These are phyloP conservation scores for Hydrotaea cyrtoneurina DNA, from an alignment of 2,888 invertebrate genomes.

Conservation along the genomic window DNA sequence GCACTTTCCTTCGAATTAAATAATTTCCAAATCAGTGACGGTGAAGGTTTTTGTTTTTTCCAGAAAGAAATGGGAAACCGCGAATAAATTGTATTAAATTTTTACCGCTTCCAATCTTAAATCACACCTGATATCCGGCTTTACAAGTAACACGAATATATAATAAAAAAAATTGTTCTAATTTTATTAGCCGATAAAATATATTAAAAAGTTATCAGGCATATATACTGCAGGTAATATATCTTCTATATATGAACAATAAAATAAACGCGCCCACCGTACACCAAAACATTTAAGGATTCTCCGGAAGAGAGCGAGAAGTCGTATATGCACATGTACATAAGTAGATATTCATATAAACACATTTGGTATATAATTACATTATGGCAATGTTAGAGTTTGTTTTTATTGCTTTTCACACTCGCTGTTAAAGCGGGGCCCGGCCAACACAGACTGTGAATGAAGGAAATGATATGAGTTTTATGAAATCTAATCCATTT, in stretches of 20 bases:
- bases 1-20: too few species aligned
- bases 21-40: too few species aligned
- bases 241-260: neutral
- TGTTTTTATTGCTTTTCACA: slow-evolving; percentile 33
- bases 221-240: neutral
- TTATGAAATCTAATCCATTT: slow-evolving; percentile 69
- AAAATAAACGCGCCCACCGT: neutral
- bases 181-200: slow-evolving; percentile 33
- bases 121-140: neutral
- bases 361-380: slow-evolving; percentile 15
- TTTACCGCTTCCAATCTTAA: neutral
- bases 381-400: slow-evolving; percentile 17
- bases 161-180: slow-evolving; percentile 19
- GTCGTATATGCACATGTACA: neutral
- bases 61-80: too few species aligned
- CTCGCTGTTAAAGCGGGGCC: slow-evolving; percentile 71
- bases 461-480: slow-evolving; percentile 33
- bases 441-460: slow-evolving; percentile 68
- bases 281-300: slow-evolving; percentile 14
- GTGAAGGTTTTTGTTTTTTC: too few species aligned
- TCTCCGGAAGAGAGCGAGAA: neutral
- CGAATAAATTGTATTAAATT: too few species aligned
- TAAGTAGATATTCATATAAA: neutral
- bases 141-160: neutral
- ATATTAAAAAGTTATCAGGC: slow-evolving; percentile 32